A percentile compares a stretch with the other conserved stretches of the same genome.
Conservation (phyloP, 2,888 invertebrate species). For the Perithous albicinctus region DNA sequence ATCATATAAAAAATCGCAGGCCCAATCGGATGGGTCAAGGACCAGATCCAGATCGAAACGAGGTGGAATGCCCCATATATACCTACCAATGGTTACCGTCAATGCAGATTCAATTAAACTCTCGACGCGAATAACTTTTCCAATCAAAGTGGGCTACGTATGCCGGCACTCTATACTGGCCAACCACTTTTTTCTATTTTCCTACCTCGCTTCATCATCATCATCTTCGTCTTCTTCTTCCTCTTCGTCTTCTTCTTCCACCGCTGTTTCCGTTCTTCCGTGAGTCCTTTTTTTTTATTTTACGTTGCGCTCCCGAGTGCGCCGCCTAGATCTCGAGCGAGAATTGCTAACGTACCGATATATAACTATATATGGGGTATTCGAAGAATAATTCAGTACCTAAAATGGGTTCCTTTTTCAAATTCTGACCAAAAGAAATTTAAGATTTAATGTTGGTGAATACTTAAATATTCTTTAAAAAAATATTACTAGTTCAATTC, state of each 20-base stretch:
- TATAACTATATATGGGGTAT: constrained; percentile 22
- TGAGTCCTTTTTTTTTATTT: constrained; percentile 21
- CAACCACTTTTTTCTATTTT: constrained; percentile 50
- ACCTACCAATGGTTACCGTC: constrained; percentile 25
- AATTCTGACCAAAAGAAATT: no score
- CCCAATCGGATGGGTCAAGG: no score
- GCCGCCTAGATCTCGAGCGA: not conserved
- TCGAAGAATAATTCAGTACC: no score
- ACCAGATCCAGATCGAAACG: no score
- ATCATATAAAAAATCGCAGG: no score
- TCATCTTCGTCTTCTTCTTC: no score
- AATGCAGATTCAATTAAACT: constrained; percentile 81
- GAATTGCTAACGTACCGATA: not conserved
- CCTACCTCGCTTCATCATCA: constrained; percentile 35
- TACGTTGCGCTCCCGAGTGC: constrained; percentile 10
- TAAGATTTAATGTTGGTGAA: no score
- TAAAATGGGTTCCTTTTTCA: no score
- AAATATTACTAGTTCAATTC: no score
- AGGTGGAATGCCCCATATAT: no score
- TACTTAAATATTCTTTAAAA: no score
- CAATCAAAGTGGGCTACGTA: constrained; percentile 77
- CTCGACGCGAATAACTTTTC: constrained; percentile 78
- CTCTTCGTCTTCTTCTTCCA: constrained; percentile 26
- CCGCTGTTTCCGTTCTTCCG: constrained; percentile 10
- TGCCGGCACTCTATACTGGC: constrained; percentile 9